Evolutionary conservation across 2,113 vertebrate species (phyloP).

Genomic region (Cnemophilus loriae): DNA sequence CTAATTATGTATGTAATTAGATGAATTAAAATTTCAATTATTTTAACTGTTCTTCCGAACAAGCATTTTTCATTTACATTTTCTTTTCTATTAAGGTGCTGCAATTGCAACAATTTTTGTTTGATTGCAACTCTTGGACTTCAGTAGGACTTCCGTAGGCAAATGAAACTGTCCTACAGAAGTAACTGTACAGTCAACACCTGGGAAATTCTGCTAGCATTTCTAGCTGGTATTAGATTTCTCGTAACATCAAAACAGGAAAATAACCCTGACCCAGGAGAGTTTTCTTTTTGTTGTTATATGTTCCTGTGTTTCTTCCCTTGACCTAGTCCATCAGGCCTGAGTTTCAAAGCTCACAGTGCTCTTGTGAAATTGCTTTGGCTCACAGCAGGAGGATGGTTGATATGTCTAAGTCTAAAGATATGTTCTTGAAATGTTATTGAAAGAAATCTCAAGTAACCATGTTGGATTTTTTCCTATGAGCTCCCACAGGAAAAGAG

Average conservation of each 20-base stretch:
- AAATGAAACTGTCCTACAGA: not conserved
- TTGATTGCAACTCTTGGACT: not conserved
- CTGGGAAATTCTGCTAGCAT: not conserved
- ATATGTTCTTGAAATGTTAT: not conserved
- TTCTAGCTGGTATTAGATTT: not conserved
- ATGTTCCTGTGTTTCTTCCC: not conserved
- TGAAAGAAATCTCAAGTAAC: not conserved
- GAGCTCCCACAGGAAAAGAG: not conserved
- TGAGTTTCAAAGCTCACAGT: not conserved
- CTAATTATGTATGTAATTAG: not conserved
- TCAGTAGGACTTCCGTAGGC: not conserved
- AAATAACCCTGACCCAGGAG: not conserved
- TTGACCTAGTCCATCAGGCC: not conserved
- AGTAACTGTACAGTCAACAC: not conserved
- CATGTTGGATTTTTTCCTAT: not conserved
- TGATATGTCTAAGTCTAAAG: not conserved
- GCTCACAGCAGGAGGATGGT: not conserved
- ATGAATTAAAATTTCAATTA: not conserved
- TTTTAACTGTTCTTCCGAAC: not conserved
- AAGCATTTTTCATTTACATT: not conserved
- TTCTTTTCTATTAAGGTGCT: not conserved
- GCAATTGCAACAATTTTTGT: not conserved
- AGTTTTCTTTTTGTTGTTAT: not conserved
- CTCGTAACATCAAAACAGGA: not conserved
- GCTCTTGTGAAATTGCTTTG: not conserved